Evolutionary conservation across 1,140 invertebrate species (phyloP).

Genomic region (Drosophila ercepeae): DNA sequence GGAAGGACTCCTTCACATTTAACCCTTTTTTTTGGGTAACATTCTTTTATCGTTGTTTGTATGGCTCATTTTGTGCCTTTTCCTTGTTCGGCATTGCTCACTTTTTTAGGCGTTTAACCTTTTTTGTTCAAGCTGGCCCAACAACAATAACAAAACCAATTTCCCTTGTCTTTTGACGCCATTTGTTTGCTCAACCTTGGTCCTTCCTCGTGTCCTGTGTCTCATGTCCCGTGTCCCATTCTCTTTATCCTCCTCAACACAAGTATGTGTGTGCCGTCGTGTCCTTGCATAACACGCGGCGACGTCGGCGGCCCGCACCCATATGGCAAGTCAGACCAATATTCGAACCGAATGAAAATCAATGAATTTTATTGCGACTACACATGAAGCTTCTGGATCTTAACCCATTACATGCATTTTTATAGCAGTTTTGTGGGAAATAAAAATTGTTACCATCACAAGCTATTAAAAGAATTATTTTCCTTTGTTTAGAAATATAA

Average conservation of each 20-base stretch:
- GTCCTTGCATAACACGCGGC: constrained; percentile 38
- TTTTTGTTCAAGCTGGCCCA: constrained; percentile 53
- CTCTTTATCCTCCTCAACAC: not conserved
- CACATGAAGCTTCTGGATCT: constrained; percentile 20
- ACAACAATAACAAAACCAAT: constrained; percentile 51
- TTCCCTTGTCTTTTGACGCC: constrained; percentile 73
- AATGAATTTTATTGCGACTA: constrained; percentile 74
- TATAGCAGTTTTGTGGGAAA: not conserved
- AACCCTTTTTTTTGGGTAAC: constrained; percentile 28
- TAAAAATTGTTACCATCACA: too few relatives aligned
- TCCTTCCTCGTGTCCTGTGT: constrained; percentile 19
- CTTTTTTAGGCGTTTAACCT: constrained; percentile 75
- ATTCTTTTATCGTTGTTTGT: constrained; percentile 56
- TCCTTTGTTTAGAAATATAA: too few relatives aligned
- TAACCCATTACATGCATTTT: not conserved
- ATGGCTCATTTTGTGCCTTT: constrained; percentile 65
- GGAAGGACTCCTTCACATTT: not conserved
- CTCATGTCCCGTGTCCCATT: constrained; percentile 7
- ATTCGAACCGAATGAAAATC: constrained; percentile 61
- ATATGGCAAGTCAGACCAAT: constrained; percentile 49
- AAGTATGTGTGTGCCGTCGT: not conserved
- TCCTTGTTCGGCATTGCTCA: constrained; percentile 75
- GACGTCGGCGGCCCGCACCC: constrained; percentile 44
- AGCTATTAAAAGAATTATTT: too few relatives aligned
- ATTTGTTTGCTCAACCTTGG: constrained; percentile 75